phyloP scores from a whole-genome alignment of 2,113 vertebrate genomes.

The Apodemus sylvaticus region DNA sequence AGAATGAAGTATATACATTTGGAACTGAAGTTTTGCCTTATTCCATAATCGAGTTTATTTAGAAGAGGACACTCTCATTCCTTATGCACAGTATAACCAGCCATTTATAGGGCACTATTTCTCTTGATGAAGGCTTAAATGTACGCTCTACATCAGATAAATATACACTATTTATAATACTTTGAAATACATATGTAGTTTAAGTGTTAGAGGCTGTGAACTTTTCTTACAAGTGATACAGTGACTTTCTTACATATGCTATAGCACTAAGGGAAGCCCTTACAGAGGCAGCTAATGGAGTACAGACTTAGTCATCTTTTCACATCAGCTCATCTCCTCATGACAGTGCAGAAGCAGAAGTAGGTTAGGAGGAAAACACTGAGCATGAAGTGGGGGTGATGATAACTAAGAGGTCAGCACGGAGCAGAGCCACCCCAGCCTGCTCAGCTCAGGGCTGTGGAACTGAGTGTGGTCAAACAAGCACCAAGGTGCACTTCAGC shows the following conservation, averaged over 20 bases:
- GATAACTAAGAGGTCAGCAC: constrained; percentile 83
- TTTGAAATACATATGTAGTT: constrained; percentile 57
- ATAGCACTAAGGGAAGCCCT: background rate
- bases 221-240: background rate
- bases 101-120: constrained; percentile 50
- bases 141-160: constrained; percentile 21
- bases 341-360: constrained; percentile 63
- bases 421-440: constrained; percentile 80
- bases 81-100: constrained; percentile 57
- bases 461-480: constrained; percentile 86
- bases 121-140: constrained; percentile 44
- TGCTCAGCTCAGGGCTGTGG: constrained; percentile 84
- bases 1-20: constrained; percentile 62
- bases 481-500: constrained; percentile 85
- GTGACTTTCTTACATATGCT: background rate
- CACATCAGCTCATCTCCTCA: constrained; percentile 42
- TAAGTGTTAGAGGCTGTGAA: constrained; percentile 45
- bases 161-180: background rate
- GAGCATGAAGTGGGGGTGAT: constrained; percentile 84
- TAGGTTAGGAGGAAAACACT: constrained; percentile 76
- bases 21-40: constrained; percentile 63
- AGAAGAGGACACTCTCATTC: constrained; percentile 72
- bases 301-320: constrained; percentile 56
- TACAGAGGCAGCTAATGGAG: constrained; percentile 37
- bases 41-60: constrained; percentile 72